phyloP scores from a whole-genome alignment of 2,113 vertebrate genomes.

The Galemys pyrenaicus region DNA sequence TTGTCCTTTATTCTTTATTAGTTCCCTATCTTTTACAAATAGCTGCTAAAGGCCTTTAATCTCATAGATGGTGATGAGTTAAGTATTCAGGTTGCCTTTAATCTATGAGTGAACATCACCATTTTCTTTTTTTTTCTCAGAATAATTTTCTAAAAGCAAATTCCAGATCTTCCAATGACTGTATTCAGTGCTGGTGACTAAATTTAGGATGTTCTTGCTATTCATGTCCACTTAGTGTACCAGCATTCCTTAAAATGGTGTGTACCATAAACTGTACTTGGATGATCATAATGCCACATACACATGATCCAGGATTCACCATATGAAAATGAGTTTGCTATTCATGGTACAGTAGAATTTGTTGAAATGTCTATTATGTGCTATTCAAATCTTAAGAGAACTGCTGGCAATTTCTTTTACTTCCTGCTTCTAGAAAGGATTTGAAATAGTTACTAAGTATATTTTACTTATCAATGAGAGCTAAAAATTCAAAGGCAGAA shows the following conservation, averaged over 20 bases:
- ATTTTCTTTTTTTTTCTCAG: slow-evolving; percentile 46
- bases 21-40: neutral
- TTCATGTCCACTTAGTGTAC: slow-evolving; percentile 25
- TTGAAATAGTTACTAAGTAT: neutral
- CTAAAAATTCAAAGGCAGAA: slow-evolving; percentile 45
- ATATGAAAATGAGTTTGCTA: slow-evolving; percentile 44
- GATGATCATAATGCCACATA: neutral
- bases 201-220: slow-evolving; percentile 20
- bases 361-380: slow-evolving; percentile 22
- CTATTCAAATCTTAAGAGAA: slow-evolving; percentile 27
- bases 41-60: slow-evolving; percentile 9
- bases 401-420: slow-evolving; percentile 36
- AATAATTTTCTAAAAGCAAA: slow-evolving; percentile 39
- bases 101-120: neutral
- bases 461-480: slow-evolving; percentile 41
- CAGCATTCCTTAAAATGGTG: neutral
- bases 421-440: slow-evolving; percentile 21
- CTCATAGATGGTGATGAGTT: neutral
- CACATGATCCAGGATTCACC: neutral
- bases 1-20: neutral
- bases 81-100: slow-evolving; percentile 51
- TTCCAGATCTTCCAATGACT: slow-evolving; percentile 23
- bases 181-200: neutral
- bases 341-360: slow-evolving; percentile 37
- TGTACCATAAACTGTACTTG: neutral